Conservation (phyloP, 2,888 invertebrate species). For the Elysia crispata region DNA sequence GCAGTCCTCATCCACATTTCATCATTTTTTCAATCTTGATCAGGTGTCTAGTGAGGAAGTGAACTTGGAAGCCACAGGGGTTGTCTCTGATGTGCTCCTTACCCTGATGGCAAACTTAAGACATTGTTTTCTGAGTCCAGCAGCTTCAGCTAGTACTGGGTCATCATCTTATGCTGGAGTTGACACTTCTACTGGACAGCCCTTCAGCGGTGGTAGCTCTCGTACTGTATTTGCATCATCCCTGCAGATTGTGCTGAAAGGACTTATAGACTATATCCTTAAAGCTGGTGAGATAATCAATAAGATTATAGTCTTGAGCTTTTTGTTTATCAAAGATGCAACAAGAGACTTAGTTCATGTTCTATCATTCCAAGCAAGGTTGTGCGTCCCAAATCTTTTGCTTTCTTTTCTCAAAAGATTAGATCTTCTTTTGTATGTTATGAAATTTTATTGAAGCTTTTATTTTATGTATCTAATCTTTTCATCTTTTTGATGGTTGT, state of each 20-base stretch:
- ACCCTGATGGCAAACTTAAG: constrained; percentile 88
- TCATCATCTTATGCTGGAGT: constrained; percentile 79
- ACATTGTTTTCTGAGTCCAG: constrained; percentile 71
- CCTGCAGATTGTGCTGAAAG: constrained; percentile 79
- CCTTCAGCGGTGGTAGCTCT: constrained; percentile 58
- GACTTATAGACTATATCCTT: constrained; percentile 89
- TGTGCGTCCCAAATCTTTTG: too few species aligned
- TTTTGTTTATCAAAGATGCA: too few species aligned
- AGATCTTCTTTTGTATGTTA: background rate
- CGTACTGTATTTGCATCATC: constrained; percentile 74
- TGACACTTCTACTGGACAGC: constrained; percentile 31
- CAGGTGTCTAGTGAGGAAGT: constrained; percentile 81
- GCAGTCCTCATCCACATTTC: too few species aligned
- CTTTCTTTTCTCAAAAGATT: background rate
- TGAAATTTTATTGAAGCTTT: background rate
- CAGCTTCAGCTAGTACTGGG: constrained; percentile 35
- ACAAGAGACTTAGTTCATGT: too few species aligned
- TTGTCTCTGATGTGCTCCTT: constrained; percentile 88
- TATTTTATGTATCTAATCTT: background rate
- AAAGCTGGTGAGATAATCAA: constrained; percentile 81
- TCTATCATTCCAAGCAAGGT: too few species aligned
- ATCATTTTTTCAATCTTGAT: too few species aligned
- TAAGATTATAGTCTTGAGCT: too few species aligned
- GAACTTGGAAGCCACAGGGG: constrained; percentile 86
- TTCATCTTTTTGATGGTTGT: background rate